phyloP scores from a whole-genome alignment of 1,140 invertebrate genomes.

The Heterodera carotae region DNA sequence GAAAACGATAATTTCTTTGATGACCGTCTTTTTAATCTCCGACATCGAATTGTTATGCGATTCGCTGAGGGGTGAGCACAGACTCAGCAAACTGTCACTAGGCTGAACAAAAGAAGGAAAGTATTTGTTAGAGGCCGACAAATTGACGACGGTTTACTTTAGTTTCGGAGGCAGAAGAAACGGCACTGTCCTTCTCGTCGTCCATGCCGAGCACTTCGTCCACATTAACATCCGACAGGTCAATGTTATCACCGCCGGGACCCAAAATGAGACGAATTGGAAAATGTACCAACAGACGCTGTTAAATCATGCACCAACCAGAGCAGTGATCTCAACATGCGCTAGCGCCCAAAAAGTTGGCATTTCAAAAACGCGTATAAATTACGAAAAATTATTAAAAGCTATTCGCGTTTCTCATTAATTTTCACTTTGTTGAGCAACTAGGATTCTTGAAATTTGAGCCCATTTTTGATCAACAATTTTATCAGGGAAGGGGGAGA shows the following conservation, averaged over 20 bases:
- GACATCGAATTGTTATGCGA: neutral
- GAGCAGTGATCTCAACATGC: too few species aligned
- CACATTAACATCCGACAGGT: conserved; percentile 32
- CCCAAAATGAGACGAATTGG: conserved; percentile 31
- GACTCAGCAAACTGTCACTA: conserved; percentile 10
- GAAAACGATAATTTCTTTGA: neutral
- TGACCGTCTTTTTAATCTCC: conserved; percentile 1
- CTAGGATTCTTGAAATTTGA: too few species aligned
- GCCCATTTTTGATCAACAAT: too few species aligned
- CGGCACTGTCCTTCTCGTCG: conserved; percentile 29
- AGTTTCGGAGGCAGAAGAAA: conserved; percentile 8
- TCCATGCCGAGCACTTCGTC: conserved; percentile 40
- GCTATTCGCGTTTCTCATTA: too few species aligned
- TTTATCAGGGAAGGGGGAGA: too few species aligned
- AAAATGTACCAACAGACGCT: too few species aligned
- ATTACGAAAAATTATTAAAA: too few species aligned
- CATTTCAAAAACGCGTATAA: too few species aligned
- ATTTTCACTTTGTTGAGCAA: too few species aligned
- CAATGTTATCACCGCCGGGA: conserved; percentile 31
- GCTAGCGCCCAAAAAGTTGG: too few species aligned
- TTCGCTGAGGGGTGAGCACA: neutral
- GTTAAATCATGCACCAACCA: too few species aligned
- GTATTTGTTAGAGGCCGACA: neutral
- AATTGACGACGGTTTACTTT: neutral
- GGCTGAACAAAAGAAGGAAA: conserved; percentile 4